Base-by-base conservation (phyloP, 2,888 invertebrate species). In the Ischnus inquisitorius region DNA sequence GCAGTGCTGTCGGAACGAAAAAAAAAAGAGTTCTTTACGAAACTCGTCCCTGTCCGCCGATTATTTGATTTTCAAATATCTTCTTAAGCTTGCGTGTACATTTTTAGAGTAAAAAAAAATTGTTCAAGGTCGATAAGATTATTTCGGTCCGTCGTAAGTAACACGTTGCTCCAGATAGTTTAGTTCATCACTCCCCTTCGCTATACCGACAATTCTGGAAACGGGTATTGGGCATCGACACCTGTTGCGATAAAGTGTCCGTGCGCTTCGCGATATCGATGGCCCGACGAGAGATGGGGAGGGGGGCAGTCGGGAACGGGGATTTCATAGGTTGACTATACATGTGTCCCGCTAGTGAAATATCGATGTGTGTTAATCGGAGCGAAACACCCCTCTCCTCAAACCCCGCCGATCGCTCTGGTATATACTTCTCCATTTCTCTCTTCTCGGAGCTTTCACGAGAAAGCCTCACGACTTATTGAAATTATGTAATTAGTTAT, bases 201-300 rank as follows among this genome's bases (percentile, higher is more conserved):
- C 78, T 46, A 34, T 34, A 84, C 79, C 82, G 72, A 80, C 83
- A 76, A 77, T 83, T 86, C 86, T 87, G 84, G 85, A 86, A 87
- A 86, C 87, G 86, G 85, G 85, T 87, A 87, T 87, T 85, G 86
- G 34, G 86, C 85, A 87, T 87, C 86, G 87, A 87, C 87, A 87
- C 87, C 87, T 87, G 87, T 87, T 87, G 87, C 87, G 85, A 87
- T 87, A 84, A 87, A 87, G 86, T 87, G 86, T 86, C 84, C 85
- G 85, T 82, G 81, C 80, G 83, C 87, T 85, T 86, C 84, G 83
- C 85, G 85, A 87, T 87, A 86, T 87, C 87, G 87, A 87, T 87
- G 85, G 86, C 78, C 82, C 81, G 74, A 57, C 64, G 78, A 75
- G 82, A 78, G 76, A 79, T 57, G 65, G 76, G 34, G 64, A 14